Evolutionary conservation across 2,888 invertebrate genomes (phyloP).

Genomic region (Hedya salicella): DNA sequence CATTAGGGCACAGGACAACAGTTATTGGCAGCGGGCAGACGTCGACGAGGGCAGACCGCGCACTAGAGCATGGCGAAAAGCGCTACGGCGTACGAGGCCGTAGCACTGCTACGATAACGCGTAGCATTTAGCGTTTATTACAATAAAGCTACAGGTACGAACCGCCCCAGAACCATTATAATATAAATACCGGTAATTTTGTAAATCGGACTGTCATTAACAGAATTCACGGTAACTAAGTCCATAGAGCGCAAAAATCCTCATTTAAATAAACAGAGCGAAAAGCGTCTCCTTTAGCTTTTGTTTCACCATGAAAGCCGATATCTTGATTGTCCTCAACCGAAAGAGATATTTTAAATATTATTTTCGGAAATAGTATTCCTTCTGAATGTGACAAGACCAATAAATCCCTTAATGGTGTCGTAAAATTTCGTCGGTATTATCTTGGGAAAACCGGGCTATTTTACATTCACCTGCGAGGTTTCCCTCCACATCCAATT

Average conservation of each 20-base stretch:
- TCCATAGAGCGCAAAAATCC: slow-evolving; percentile 24
- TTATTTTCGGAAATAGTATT: slow-evolving; percentile 73
- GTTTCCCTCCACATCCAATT: slow-evolving; percentile 84
- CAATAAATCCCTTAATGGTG: slow-evolving; percentile 83
- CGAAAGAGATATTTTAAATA: slow-evolving; percentile 59
- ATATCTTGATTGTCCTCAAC: slow-evolving; percentile 47
- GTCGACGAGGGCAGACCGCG: slow-evolving; percentile 49
- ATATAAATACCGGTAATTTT: not conserved
- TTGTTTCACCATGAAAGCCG: slow-evolving; percentile 37
- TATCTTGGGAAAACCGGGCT: slow-evolving; percentile 83
- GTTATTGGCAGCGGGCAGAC: slow-evolving; percentile 68
- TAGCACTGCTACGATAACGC: slow-evolving; percentile 27
- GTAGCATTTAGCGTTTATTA: slow-evolving; percentile 13
- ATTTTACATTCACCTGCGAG: slow-evolving; percentile 85
- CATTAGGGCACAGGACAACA: slow-evolving; percentile 74
- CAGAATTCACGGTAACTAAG: slow-evolving; percentile 21
- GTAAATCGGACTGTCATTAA: slow-evolving; percentile 30
- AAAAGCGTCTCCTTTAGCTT: slow-evolving; percentile 28
- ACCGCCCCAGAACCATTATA: not conserved
- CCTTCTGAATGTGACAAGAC: slow-evolving; percentile 77
- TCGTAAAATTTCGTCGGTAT: slow-evolving; percentile 83
- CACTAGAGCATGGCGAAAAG: slow-evolving; percentile 49
- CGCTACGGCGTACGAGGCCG: slow-evolving; percentile 47
- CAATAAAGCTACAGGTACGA: not conserved
- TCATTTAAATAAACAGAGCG: slow-evolving; percentile 36